phyloP scores from a whole-genome alignment of 2,888 invertebrate genomes.

The Cybosia mesomella region DNA sequence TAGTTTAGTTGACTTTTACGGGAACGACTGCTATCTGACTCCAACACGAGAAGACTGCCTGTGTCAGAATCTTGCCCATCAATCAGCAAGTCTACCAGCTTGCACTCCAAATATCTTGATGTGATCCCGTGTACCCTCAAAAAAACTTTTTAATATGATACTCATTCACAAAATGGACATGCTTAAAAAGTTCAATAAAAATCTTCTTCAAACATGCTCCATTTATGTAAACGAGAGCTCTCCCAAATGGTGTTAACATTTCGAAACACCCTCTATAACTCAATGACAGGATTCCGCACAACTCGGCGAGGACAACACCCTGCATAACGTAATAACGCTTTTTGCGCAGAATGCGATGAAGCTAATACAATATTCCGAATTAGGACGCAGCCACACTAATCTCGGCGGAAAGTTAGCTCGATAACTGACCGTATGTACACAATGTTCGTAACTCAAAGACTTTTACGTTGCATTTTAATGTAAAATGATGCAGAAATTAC shows the following conservation, averaged over 20 bases:
- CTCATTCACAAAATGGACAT: no score
- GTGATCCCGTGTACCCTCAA: no score
- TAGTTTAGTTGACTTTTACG: no score
- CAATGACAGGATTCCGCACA: constrained; percentile 2
- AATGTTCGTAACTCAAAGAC: background rate
- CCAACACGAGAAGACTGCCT: no score
- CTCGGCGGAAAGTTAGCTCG: background rate
- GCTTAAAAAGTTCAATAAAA: no score
- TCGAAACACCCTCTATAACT: constrained; percentile 6
- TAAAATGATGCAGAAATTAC: background rate
- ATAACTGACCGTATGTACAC: background rate
- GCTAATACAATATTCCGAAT: constrained; percentile 14
- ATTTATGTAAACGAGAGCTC: constrained; percentile 12
- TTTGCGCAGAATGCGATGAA: constrained; percentile 13
- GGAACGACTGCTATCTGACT: no score
- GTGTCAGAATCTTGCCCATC: no score
- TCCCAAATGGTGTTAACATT: constrained; percentile 10
- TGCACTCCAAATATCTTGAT: no score
- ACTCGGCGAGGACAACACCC: constrained; percentile 7
- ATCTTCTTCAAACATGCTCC: background rate
- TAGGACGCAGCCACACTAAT: background rate
- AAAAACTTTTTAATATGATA: no score
- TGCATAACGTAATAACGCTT: constrained; percentile 19
- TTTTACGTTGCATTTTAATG: background rate
- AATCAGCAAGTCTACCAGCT: no score